Evolutionary conservation across 2,888 invertebrate species (phyloP), one percentile per base, ranked within the genome.

Genomic region (Ophioninae sp.): DNA sequence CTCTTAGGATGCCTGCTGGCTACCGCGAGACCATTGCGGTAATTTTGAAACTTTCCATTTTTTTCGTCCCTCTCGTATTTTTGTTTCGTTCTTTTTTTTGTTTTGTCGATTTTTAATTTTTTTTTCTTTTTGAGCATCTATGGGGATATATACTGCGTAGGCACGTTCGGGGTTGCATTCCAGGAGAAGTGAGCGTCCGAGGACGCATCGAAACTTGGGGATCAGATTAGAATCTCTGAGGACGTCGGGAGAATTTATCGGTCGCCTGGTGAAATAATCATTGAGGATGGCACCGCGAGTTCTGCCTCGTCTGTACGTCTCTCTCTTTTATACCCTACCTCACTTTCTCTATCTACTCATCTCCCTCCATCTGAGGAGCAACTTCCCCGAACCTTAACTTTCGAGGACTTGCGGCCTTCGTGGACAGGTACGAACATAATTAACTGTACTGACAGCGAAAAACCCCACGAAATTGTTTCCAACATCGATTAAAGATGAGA

Each of bases 201-300:
- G 83, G 84, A 88, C 87, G 89, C 88, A 90, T 90, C 88, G 89
- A 90, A 89, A 90, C 85, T 90, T 88, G 85, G 79, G 86, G 87
- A 90, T 90, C 90, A 91, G 92, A 92, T 92, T 91, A 92, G 90
- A 89, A 92, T 92, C 92, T 90, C 87, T 87, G 88, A 87, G 88
- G 87, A 90, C 88, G 88, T 86, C 81, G 88, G 85, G 88, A 87
- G 89, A 92, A 92, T 92, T 92, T 91, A 92, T 91, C 89, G 90
- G 88, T 88, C 88, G 89, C 87, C 86, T 84, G 85, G 81, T 89
- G 88, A 90, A 91, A 91, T 91, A 91, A 91, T 91, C 90, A 91
- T 89, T 89, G 86, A 84, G 85, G 76, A 82, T 83, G 73, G 72
- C 78, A 71, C 71, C 65, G 51, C 51, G 79, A 59, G 83, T 77